phyloP scores from a whole-genome alignment of 1,140 invertebrate species.

The Orussus abietinus region DNA sequence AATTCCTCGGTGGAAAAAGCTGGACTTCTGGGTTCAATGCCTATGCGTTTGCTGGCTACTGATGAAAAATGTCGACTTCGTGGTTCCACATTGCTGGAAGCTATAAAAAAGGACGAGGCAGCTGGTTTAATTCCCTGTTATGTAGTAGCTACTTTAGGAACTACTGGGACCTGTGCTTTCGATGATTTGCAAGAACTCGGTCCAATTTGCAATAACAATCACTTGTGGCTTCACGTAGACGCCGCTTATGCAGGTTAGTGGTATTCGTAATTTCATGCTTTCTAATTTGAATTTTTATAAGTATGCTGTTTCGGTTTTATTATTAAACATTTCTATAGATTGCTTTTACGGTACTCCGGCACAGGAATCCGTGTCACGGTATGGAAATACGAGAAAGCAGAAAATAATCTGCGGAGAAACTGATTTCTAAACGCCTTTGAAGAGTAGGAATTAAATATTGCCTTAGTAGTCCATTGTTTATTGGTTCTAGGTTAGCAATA shows the following conservation, averaged over 20 bases:
- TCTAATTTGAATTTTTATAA: background rate
- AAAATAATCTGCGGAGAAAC: no score
- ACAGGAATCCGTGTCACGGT: no score
- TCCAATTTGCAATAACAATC: constrained; percentile 69
- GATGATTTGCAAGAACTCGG: constrained; percentile 83
- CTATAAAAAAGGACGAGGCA: constrained; percentile 69
- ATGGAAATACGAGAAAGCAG: no score
- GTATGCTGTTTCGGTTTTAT: no score
- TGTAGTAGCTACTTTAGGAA: constrained; percentile 83
- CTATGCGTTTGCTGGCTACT: constrained; percentile 72
- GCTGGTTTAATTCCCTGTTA: constrained; percentile 75
- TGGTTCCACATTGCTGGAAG: constrained; percentile 70
- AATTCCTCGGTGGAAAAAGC: constrained; percentile 91
- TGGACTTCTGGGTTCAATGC: constrained; percentile 76
- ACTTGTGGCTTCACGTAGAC: constrained; percentile 85
- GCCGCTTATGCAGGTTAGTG: constrained; percentile 77
- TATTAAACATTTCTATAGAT: constrained; percentile 7
- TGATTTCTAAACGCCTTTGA: no score
- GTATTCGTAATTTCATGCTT: background rate
- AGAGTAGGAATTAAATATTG: no score
- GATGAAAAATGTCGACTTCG: constrained; percentile 71
- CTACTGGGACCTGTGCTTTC: constrained; percentile 89
- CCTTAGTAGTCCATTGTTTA: no score
- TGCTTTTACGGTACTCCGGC: no score
- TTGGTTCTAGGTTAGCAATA: constrained; percentile 3